Conservation (phyloP, 2,113 vertebrate species). For the Chiloscyllium plagiosum region DNA sequence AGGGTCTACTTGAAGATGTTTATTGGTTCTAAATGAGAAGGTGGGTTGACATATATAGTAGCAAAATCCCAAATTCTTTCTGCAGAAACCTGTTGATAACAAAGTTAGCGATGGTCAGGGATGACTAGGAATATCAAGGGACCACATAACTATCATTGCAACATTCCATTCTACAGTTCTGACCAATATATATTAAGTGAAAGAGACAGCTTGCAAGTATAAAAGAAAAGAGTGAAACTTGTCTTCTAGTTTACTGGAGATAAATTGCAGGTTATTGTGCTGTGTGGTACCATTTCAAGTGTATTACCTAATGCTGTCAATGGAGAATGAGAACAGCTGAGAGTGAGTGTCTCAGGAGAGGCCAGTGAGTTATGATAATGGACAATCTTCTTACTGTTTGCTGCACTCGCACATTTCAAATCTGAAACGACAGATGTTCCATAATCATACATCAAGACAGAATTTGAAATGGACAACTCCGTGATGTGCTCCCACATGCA, state of each 20-base stretch:
- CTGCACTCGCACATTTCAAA: conserved; percentile 68
- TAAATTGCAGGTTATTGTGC: conserved; percentile 35
- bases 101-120: neutral
- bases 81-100: neutral
- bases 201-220: conserved; percentile 23
- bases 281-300: conserved; percentile 32
- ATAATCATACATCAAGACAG: conserved; percentile 71
- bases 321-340: conserved; percentile 36
- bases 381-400: conserved; percentile 66
- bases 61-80: neutral
- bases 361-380: conserved; percentile 66
- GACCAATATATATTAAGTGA: neutral
- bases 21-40: neutral
- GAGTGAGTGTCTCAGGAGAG: conserved; percentile 56
- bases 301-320: conserved; percentile 37
- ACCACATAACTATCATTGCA: neutral
- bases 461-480: conserved; percentile 54
- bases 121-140: neutral
- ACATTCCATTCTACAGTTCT: neutral
- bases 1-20: neutral
- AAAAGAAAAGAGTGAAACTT: conserved; percentile 11
- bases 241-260: conserved; percentile 36
- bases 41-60: neutral
- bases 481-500: conserved; percentile 53
- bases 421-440: conserved; percentile 71